A percentile compares a stretch with the other conserved stretches of the same genome.
Conservation (phyloP, 1,140 invertebrate genomes). For the Pseudomyrmex flavicornis region DNA sequence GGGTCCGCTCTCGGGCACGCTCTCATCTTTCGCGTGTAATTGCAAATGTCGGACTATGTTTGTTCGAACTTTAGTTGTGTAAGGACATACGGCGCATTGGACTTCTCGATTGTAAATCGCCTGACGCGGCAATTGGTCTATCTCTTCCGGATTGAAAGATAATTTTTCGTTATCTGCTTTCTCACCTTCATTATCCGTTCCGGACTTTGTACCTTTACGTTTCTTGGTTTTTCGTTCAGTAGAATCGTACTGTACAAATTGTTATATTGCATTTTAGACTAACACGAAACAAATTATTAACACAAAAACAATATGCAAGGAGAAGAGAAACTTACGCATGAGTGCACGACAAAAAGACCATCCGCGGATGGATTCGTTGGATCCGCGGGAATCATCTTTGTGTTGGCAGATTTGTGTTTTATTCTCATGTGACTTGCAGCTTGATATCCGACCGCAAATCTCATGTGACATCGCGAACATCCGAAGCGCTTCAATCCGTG, state of each 20-base stretch:
- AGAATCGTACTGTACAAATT: conserved; percentile 28
- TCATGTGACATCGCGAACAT: conserved; percentile 85
- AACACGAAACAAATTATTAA: too few relatives aligned
- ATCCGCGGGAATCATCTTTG: conserved; percentile 84
- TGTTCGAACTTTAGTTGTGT: conserved; percentile 90
- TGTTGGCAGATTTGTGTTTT: conserved; percentile 84
- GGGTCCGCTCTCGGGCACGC: conserved; percentile 87
- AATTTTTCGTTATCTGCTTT: conserved; percentile 81
- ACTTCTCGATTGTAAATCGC: conserved; percentile 88
- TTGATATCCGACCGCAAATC: conserved; percentile 83
- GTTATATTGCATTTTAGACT: too few relatives aligned
- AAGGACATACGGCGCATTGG: conserved; percentile 89
- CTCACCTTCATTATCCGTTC: conserved; percentile 66
- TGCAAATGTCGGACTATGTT: conserved; percentile 91
- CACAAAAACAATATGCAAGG: background rate
- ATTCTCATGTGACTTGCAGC: conserved; percentile 86
- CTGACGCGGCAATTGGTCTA: conserved; percentile 87
- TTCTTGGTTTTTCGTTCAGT: conserved; percentile 73
- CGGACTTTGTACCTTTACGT: conserved; percentile 61
- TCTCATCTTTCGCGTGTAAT: conserved; percentile 87
- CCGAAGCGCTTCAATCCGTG: conserved; percentile 85
- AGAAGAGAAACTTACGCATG: conserved; percentile 77
- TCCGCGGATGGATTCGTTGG: conserved; percentile 85
- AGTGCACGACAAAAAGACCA: conserved; percentile 86
- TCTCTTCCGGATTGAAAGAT: conserved; percentile 87